Conservation (phyloP, 2,797 vertebrate species). For the Coracias cyanogaster region DNA sequence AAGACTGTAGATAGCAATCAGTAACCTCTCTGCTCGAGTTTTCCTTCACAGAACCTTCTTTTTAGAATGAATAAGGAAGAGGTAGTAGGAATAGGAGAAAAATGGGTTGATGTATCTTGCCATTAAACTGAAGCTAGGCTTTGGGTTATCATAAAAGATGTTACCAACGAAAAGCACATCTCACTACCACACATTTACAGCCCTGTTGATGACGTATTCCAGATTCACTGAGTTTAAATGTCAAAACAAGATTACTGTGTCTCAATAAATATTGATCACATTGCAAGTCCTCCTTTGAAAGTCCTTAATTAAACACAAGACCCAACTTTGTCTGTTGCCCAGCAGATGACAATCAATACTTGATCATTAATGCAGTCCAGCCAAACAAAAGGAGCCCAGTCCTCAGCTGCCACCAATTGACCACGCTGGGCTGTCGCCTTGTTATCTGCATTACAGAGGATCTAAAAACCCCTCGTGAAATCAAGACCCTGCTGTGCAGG, state of each 20-base stretch:
- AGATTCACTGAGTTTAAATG: not conserved
- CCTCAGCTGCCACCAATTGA: not conserved
- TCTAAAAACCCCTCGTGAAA: not conserved
- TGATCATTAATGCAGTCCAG: not conserved
- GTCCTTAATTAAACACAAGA: slow-evolving; percentile 39
- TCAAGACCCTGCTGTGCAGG: not conserved
- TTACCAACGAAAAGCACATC: not conserved
- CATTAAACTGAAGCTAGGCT: slow-evolving; percentile 10
- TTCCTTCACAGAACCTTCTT: not conserved
- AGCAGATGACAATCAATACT: not conserved
- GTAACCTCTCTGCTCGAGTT: slow-evolving; percentile 13
- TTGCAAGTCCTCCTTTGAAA: not conserved
- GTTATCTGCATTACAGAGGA: not conserved
- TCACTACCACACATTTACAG: not conserved
- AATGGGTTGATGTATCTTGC: slow-evolving; percentile 25
- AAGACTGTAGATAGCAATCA: slow-evolving; percentile 30
- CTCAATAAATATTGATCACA: slow-evolving; percentile 35
- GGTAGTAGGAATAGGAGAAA: not conserved
- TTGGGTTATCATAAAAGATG: not conserved
- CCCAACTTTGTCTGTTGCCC: not conserved
- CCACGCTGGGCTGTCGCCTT: fast-evolving
- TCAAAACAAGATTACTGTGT: not conserved
- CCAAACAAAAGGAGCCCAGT: not conserved
- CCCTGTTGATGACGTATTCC: not conserved
- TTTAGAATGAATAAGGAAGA: slow-evolving; percentile 18